Evolutionary conservation across 2,113 vertebrate species (phyloP).

Genomic region (Okapia johnstoni): DNA sequence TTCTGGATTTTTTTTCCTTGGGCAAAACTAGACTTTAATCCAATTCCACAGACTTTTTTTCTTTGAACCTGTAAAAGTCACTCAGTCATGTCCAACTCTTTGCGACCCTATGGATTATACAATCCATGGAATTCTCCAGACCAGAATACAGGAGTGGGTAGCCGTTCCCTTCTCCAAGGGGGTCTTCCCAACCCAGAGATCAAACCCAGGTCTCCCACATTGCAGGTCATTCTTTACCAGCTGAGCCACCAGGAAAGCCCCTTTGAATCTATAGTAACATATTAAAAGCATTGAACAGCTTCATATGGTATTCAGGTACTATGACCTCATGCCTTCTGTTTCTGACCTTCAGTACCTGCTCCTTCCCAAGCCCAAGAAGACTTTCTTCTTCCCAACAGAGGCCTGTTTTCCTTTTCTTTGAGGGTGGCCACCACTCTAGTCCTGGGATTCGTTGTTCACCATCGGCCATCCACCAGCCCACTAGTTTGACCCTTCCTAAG

Average conservation of each 20-base stretch:
- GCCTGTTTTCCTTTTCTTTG: neutral
- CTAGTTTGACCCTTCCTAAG: neutral
- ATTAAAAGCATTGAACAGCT: neutral
- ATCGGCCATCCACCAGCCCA: rapidly evolving
- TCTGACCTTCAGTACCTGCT: neutral
- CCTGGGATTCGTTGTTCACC: neutral
- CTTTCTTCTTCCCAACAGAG: neutral
- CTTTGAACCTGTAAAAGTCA: neutral
- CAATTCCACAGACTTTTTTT: neutral
- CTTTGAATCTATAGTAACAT: neutral
- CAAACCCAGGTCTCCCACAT: neutral
- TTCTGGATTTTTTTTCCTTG: neutral
- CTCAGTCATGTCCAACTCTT: neutral
- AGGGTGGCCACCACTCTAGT: neutral
- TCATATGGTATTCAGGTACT: neutral
- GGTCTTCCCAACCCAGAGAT: neutral
- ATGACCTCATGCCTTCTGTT: neutral
- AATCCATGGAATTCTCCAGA: neutral
- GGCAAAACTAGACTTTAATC: neutral
- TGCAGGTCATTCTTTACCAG: too few species aligned
- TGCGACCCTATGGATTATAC: neutral
- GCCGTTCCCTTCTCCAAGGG: neutral
- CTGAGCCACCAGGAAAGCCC: too few species aligned
- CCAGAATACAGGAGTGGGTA: neutral
- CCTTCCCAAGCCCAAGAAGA: neutral